These are phyloP conservation scores for Melanotaenia trifasciata DNA, from an alignment of 2,797 vertebrate species.

Conservation along the genomic window DNA sequence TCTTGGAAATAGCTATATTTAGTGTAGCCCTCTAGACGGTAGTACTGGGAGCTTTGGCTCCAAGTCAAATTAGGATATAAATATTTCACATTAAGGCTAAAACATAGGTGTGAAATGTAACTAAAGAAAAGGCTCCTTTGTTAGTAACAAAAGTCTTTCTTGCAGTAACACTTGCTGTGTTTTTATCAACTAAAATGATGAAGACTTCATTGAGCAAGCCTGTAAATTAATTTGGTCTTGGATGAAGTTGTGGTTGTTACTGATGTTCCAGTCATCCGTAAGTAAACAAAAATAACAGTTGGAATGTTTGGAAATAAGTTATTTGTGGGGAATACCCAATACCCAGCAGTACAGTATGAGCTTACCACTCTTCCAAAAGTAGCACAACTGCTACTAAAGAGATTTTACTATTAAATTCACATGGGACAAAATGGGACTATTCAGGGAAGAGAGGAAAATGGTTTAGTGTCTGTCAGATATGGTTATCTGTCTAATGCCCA, in stretches of 20 bases:
- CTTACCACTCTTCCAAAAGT: background rate
- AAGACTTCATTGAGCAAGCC: background rate
- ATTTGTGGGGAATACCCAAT: background rate
- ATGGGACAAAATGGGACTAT: background rate
- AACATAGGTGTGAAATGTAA: background rate
- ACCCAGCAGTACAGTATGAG: background rate
- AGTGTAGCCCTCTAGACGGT: slow-evolving; percentile 57
- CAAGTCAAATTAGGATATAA: background rate
- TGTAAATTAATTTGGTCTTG: background rate
- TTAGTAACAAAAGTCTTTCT: background rate
- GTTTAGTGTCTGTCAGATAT: background rate
- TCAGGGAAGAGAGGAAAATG: background rate
- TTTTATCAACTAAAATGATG: background rate
- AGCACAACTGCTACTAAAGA: background rate
- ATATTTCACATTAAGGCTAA: background rate
- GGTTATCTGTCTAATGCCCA: background rate
- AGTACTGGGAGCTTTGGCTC: background rate
- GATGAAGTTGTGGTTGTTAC: background rate
- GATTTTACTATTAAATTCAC: background rate
- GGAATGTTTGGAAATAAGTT: background rate
- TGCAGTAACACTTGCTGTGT: background rate
- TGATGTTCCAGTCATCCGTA: background rate
- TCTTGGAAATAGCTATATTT: background rate
- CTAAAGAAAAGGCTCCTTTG: background rate
- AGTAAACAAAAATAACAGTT: background rate